These are phyloP conservation scores for Lithobius niger DNA, from an alignment of 1,140 invertebrate genomes.

Conservation along the genomic window DNA sequence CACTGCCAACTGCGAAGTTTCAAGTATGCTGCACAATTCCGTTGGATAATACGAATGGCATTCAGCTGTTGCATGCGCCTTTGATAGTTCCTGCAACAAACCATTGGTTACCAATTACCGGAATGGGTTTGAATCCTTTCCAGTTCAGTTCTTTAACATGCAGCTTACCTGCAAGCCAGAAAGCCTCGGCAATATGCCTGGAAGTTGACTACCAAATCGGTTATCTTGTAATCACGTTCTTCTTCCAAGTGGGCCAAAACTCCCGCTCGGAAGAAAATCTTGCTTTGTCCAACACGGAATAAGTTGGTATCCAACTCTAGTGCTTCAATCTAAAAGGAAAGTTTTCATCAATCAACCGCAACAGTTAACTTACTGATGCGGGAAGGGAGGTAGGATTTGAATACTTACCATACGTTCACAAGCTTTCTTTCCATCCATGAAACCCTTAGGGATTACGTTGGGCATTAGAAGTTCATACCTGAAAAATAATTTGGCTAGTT, in stretches of 20 bases:
- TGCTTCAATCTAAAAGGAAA: conserved; percentile 54
- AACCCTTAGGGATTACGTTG: conserved; percentile 95
- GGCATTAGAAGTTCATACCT: conserved; percentile 90
- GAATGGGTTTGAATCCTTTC: neutral
- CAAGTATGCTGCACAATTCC: conserved; percentile 95
- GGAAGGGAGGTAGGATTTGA: no score
- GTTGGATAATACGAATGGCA: conserved; percentile 95
- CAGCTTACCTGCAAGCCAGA: conserved; percentile 53
- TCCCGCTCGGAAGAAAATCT: conserved; percentile 97
- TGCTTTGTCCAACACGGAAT: conserved; percentile 93
- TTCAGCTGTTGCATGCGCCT: conserved; percentile 95
- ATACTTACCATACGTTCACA: conserved; percentile 89
- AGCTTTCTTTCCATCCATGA: conserved; percentile 99
- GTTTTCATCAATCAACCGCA: no score
- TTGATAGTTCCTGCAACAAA: conserved; percentile 66
- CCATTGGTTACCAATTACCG: neutral
- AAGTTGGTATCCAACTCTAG: conserved; percentile 92
- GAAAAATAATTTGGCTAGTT: no score
- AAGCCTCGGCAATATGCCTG: conserved; percentile 96
- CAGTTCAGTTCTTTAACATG: neutral
- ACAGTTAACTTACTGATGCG: no score
- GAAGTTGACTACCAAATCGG: conserved; percentile 95
- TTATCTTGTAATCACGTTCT: conserved; percentile 96
- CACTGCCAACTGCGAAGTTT: conserved; percentile 98
- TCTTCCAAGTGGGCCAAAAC: conserved; percentile 97